Evolutionary conservation across 2,888 invertebrate genomes (phyloP).

Genomic region (Platynereis dumerilii): DNA sequence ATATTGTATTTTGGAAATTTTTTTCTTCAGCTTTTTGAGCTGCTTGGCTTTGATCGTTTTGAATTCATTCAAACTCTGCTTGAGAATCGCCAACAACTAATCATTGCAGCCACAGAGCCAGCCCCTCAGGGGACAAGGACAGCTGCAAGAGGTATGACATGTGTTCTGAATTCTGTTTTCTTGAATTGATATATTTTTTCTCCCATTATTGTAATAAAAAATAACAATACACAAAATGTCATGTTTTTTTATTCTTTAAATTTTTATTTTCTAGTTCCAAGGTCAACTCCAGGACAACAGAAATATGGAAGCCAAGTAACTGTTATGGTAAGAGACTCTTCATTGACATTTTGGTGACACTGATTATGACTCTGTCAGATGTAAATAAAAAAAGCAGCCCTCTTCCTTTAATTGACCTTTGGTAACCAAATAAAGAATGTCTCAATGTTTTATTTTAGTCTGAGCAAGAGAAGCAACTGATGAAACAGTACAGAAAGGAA

Average conservation of each 20-base stretch:
- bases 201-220: no score
- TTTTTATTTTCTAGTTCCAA: no score
- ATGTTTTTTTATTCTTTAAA: no score
- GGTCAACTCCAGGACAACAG: slow-evolving; percentile 63
- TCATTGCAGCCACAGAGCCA: slow-evolving; percentile 41
- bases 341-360: no score
- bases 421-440: no score
- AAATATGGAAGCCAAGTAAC: slow-evolving; percentile 81
- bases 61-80: slow-evolving; percentile 76
- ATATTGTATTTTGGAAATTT: neutral
- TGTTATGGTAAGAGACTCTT: slow-evolving; percentile 62
- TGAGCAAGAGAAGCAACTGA: slow-evolving; percentile 74
- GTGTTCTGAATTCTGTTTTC: no score
- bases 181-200: no score
- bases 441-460: slow-evolving; percentile 75
- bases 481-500: slow-evolving; percentile 75
- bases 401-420: no score
- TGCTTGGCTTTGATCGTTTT: slow-evolving; percentile 85
- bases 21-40: slow-evolving; percentile 74
- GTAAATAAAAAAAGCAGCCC: no score
- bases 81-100: slow-evolving; percentile 69
- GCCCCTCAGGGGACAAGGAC: slow-evolving; percentile 29
- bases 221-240: no score
- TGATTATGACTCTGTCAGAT: no score
- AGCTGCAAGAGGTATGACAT: neutral